Conservation (phyloP, 2,113 vertebrate genomes). For the Cebidichthys violaceus region DNA sequence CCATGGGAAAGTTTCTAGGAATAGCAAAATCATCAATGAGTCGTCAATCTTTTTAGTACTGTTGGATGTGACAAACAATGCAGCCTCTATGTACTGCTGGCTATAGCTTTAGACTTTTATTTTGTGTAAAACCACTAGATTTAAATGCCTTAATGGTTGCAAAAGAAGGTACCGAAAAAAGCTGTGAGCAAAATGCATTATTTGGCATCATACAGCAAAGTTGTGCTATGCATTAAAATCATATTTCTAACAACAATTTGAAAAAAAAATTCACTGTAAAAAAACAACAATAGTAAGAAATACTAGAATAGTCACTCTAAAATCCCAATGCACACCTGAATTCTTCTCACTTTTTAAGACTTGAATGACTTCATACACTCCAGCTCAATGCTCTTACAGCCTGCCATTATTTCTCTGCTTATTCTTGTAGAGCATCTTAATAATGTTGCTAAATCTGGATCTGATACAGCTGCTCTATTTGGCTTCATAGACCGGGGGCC, state of each 20-base stretch:
- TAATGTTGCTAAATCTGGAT: constrained; percentile 24
- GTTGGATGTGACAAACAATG: neutral
- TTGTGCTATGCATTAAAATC: neutral
- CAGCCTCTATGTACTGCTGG: no score
- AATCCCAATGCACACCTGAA: neutral
- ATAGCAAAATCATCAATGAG: neutral
- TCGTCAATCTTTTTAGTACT: neutral
- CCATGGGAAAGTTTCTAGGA: neutral
- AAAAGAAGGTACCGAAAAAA: neutral
- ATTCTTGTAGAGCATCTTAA: neutral
- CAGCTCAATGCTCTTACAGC: neutral
- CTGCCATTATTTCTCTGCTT: constrained; percentile 16
- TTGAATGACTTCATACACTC: neutral
- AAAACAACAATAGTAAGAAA: constrained; percentile 6
- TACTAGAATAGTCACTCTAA: neutral
- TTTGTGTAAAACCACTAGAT: neutral
- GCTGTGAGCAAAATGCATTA: neutral
- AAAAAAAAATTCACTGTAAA: neutral
- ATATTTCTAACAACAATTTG: neutral
- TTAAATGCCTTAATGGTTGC: neutral
- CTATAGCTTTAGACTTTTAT: neutral
- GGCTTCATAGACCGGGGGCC: neutral
- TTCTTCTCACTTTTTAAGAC: neutral
- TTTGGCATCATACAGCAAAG: neutral
- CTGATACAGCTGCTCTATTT: constrained; percentile 3